These are phyloP conservation scores for Neodiprion fabricii DNA, from an alignment of 1,140 invertebrate species.

Conservation along the genomic window DNA sequence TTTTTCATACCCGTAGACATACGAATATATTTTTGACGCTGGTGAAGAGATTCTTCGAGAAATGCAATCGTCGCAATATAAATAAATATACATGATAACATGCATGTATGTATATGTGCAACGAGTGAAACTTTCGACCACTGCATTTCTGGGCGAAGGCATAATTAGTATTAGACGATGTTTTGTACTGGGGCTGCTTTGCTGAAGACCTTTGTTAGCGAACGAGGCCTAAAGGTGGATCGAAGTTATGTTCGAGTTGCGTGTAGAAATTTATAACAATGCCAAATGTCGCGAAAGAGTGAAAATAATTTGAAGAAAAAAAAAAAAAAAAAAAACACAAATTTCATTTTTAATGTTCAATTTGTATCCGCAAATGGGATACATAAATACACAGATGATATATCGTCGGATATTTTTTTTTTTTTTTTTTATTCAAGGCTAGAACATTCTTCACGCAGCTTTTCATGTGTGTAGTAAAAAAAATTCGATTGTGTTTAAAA, in stretches of 20 bases:
- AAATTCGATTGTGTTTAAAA: not conserved
- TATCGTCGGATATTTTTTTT: too few species aligned
- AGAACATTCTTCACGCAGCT: too few species aligned
- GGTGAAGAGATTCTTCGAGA: constrained; percentile 10
- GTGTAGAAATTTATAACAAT: not conserved
- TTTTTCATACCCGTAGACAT: constrained; percentile 15
- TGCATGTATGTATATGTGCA: too few species aligned
- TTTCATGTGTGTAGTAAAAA: not conserved
- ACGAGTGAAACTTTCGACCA: not conserved
- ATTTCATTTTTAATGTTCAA: too few species aligned
- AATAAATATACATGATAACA: not conserved
- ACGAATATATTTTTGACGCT: constrained; percentile 18
- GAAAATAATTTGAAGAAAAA: too few species aligned
- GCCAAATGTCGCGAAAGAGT: too few species aligned
- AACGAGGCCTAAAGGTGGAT: not conserved
- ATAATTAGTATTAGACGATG: constrained; percentile 17
- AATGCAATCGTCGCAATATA: not conserved
- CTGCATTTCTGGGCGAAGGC: not conserved
- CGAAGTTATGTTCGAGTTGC: not conserved
- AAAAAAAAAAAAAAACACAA: too few species aligned
- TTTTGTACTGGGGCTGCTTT: constrained; percentile 1
- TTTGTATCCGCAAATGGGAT: too few species aligned
- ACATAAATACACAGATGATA: too few species aligned
- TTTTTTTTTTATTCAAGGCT: too few species aligned
- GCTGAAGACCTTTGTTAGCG: not conserved